Conservation (phyloP, 2,888 invertebrate species). For the Drosophila monieri region DNA sequence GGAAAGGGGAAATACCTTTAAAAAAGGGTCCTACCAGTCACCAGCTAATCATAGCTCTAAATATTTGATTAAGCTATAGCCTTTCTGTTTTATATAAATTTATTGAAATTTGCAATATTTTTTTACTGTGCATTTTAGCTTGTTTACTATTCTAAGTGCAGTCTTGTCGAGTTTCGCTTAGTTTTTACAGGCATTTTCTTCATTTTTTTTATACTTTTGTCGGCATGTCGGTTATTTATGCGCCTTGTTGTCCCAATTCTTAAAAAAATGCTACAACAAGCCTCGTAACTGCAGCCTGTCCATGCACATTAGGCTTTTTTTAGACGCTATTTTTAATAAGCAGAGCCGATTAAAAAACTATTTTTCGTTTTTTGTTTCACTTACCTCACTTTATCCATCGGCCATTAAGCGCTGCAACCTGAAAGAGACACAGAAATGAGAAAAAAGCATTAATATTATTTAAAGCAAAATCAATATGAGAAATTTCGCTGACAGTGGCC, state of each 20-base stretch:
- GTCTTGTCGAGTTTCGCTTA: slow-evolving; percentile 53
- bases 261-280: slow-evolving; percentile 58
- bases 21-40: neutral
- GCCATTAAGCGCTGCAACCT: slow-evolving; percentile 48
- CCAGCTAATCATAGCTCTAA: neutral
- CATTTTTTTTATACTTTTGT: slow-evolving; percentile 25
- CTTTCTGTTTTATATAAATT: neutral
- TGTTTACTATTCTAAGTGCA: slow-evolving; percentile 77
- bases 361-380: slow-evolving; percentile 25
- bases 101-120: neutral
- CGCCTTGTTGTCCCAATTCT: slow-evolving; percentile 78
- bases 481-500: slow-evolving; percentile 48
- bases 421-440: slow-evolving; percentile 12
- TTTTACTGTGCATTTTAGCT: slow-evolving; percentile 37
- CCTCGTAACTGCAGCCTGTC: slow-evolving; percentile 31
- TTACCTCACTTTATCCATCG: slow-evolving; percentile 57
- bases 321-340: slow-evolving; percentile 66
- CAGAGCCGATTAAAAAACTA: slow-evolving; percentile 33
- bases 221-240: slow-evolving; percentile 78
- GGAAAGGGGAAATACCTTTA: neutral
- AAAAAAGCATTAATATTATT: slow-evolving; percentile 44
- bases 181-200: slow-evolving; percentile 37
- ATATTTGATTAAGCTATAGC: neutral
- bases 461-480: slow-evolving; percentile 64
- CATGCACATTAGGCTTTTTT: slow-evolving; percentile 32